A percentile compares a stretch with the other conserved stretches of the same genome.
Evolutionary conservation across 2,113 vertebrate species (phyloP).

Genomic region (Cervus canadensis): DNA sequence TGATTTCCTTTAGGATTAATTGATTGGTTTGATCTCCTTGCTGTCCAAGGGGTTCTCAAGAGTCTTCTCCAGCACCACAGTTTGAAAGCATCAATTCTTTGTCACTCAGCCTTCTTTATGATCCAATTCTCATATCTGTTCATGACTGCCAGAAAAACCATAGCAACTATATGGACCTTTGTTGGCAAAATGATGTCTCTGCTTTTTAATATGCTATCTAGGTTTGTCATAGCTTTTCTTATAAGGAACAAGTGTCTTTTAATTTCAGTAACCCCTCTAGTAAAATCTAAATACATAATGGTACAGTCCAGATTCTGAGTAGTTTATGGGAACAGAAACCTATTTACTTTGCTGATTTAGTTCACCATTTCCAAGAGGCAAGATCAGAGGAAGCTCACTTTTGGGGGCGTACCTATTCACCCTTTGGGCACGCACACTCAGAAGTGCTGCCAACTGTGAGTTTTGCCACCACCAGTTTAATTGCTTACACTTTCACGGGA

Average conservation of each 20-base stretch:
- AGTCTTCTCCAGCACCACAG: neutral
- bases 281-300: neutral
- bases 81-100: neutral
- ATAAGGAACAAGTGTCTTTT: neutral
- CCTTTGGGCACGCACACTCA: fast-evolving
- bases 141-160: neutral
- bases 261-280: neutral
- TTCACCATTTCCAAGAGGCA: neutral
- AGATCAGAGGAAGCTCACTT: too few species aligned
- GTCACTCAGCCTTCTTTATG: neutral
- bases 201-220: neutral
- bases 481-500: neutral
- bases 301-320: neutral
- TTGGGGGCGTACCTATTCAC: fast-evolving
- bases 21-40: neutral
- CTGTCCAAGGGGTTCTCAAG: neutral
- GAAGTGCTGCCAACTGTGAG: neutral
- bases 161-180: neutral
- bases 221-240: neutral
- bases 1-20: neutral
- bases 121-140: neutral
- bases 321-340: too few species aligned
- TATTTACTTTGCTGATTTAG: fast-evolving
- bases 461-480: neutral
- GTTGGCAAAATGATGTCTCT: neutral